phyloP scores from a whole-genome alignment of 2,113 vertebrate genomes.

The Hippocampus guttulatus region DNA sequence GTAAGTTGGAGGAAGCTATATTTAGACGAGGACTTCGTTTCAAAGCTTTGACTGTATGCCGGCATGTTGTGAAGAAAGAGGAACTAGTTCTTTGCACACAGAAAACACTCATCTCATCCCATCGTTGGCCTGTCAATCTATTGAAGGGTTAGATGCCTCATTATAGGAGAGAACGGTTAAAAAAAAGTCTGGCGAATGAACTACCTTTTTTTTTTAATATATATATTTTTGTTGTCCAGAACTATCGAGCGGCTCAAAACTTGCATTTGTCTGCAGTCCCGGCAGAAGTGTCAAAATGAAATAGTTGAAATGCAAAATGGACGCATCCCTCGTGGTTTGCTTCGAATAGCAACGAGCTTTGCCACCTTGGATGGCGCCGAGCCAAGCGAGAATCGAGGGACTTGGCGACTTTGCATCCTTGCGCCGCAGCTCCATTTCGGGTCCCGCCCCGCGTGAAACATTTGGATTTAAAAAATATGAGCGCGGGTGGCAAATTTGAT shows the following conservation, averaged over 20 bases:
- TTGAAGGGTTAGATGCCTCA: not conserved
- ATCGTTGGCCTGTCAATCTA: not conserved
- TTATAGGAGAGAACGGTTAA: not conserved
- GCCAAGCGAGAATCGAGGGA: slow-evolving; percentile 56
- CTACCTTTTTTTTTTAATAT: not conserved
- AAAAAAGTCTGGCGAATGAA: slow-evolving; percentile 13
- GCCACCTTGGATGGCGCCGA: slow-evolving; percentile 37
- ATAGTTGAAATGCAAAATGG: slow-evolving; percentile 66
- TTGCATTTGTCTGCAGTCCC: slow-evolving; percentile 56
- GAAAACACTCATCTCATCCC: not conserved
- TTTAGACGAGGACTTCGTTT: slow-evolving; percentile 57
- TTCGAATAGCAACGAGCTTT: slow-evolving; percentile 67
- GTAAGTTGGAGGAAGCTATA: slow-evolving; percentile 57
- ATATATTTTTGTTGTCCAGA: slow-evolving; percentile 25
- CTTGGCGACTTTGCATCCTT: slow-evolving; percentile 51
- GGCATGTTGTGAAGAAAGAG: slow-evolving; percentile 14
- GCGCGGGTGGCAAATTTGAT: slow-evolving; percentile 49
- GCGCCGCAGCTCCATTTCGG: slow-evolving; percentile 48
- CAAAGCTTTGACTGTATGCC: slow-evolving; percentile 42
- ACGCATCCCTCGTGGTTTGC: slow-evolving; percentile 64
- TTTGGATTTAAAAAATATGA: slow-evolving; percentile 61
- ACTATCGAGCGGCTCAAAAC: slow-evolving; percentile 38
- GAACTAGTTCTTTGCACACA: slow-evolving; percentile 3
- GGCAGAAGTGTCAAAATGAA: slow-evolving; percentile 55
- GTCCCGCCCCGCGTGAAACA: slow-evolving; percentile 42